Conservation (phyloP, 2,888 invertebrate genomes). For the Acronicta alni region DNA sequence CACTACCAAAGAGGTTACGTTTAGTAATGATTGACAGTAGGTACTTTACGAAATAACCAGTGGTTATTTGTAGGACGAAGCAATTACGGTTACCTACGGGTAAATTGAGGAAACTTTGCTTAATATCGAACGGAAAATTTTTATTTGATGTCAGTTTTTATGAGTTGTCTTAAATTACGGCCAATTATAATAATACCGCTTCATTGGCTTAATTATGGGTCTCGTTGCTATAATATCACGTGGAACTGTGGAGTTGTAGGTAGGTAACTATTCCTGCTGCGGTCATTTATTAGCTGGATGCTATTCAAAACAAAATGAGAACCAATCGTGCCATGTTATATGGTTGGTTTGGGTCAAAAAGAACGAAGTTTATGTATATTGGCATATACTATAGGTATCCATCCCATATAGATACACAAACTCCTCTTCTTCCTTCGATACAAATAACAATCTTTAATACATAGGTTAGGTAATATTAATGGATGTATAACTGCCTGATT, state of each 20-base stretch:
- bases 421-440: too few relatives aligned
- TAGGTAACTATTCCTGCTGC: background rate
- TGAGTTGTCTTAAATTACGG: constrained; percentile 30
- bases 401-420: too few relatives aligned
- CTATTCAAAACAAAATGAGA: too few relatives aligned
- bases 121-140: constrained; percentile 43
- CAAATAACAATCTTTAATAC: too few relatives aligned
- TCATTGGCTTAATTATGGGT: constrained; percentile 27
- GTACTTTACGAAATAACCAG: constrained; percentile 20
- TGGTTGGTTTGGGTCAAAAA: too few relatives aligned
- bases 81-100: constrained; percentile 29
- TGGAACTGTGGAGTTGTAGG: background rate
- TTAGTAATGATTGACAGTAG: constrained; percentile 2
- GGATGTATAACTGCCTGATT: too few relatives aligned
- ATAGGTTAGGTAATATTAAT: too few relatives aligned
- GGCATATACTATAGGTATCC: too few relatives aligned
- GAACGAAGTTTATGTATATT: too few relatives aligned
- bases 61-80: constrained; percentile 40
- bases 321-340: too few relatives aligned
- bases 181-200: constrained; percentile 41
- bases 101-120: constrained; percentile 49
- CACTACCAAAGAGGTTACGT: background rate
- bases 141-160: constrained; percentile 36
- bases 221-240: background rate
- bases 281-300: too few relatives aligned